Evolutionary conservation across 64 coral and sea anemone genomes (phyloP).

Genomic region (Catalaphyllia jardinei): DNA sequence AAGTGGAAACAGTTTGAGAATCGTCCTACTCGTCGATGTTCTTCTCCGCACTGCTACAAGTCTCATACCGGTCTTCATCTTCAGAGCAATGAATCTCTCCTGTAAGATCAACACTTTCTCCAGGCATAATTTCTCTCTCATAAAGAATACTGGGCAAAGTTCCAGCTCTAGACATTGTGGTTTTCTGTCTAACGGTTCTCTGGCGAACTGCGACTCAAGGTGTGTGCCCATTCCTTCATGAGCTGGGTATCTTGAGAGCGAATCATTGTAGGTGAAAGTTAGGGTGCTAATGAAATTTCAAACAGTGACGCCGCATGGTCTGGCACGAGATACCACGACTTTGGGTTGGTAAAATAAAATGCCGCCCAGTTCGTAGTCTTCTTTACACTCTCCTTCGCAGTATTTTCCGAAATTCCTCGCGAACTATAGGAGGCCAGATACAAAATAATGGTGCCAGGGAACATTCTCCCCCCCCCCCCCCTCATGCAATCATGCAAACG

Average conservation of each 20-base stretch:
- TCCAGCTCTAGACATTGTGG: constrained; percentile 51
- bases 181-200: constrained; percentile 58
- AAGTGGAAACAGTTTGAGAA: too few species aligned
- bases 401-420: constrained; percentile 60
- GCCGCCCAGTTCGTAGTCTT: constrained; percentile 16
- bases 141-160: constrained; percentile 44
- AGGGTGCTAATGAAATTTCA: constrained; percentile 15
- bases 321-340: constrained; percentile 67
- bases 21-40: too few species aligned
- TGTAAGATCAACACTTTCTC: too few species aligned
- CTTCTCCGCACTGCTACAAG: too few species aligned
- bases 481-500: too few species aligned
- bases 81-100: too few species aligned
- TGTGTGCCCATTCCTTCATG: constrained; percentile 63
- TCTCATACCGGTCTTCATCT: too few species aligned
- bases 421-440: too few species aligned
- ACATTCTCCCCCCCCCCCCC: too few species aligned
- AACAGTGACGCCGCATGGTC: constrained; percentile 3
- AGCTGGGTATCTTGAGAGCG: constrained; percentile 28
- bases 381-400: constrained; percentile 58
- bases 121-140: neutral
- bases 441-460: too few species aligned
- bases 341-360: neutral
- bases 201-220: constrained; percentile 61
- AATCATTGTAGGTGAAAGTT: constrained; percentile 23